Conservation (phyloP, 2,888 invertebrate genomes). For the Drosophila mimica region DNA sequence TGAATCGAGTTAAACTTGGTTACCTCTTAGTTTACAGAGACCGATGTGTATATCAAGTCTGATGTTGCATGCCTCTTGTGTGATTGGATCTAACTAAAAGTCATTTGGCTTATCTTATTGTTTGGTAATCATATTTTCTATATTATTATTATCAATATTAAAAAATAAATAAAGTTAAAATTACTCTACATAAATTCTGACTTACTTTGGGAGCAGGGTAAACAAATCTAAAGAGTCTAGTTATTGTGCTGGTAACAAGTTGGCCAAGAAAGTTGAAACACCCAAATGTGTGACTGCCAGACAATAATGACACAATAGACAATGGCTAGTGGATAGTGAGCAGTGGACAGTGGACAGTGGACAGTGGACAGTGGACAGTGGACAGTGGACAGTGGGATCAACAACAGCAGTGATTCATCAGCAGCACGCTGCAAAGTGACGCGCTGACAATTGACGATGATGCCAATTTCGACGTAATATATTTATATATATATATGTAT, state of each 20-base stretch:
- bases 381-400: conserved; percentile 24
- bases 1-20: neutral
- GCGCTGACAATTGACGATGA: conserved; percentile 21
- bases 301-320: conserved; percentile 5
- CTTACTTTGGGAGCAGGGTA: neutral
- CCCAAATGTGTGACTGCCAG: neutral
- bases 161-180: neutral
- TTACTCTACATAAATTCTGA: neutral
- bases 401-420: neutral
- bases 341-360: conserved; percentile 27
- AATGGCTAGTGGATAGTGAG: neutral
- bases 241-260: neutral
- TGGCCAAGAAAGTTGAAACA: neutral
- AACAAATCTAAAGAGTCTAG: neutral
- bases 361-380: conserved; percentile 30
- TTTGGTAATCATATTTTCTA: neutral
- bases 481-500: neutral
- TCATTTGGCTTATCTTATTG: neutral
- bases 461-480: conserved; percentile 26
- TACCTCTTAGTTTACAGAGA: neutral
- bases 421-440: conserved; percentile 16
- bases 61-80: neutral
- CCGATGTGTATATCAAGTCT: neutral
- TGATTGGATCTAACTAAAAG: neutral
- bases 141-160: neutral